phyloP scores from a whole-genome alignment of 2,113 vertebrate genomes.

The Hippocampus comes region DNA sequence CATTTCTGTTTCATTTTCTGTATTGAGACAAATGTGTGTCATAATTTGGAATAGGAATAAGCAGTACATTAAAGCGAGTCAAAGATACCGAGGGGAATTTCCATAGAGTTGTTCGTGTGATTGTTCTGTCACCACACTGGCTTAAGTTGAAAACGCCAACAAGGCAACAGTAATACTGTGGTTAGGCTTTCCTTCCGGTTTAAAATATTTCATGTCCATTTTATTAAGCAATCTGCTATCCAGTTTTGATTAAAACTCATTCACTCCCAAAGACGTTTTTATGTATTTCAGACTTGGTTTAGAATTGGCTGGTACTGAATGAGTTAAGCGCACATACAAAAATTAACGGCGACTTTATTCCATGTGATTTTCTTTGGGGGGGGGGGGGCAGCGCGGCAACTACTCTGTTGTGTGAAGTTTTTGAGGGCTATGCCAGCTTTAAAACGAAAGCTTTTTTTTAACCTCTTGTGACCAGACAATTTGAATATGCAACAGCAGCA shows the following conservation, averaged over 20 bases:
- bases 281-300: too few relatives aligned
- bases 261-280: too few relatives aligned
- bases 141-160: too few relatives aligned
- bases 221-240: too few relatives aligned
- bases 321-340: too few relatives aligned
- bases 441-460: not conserved
- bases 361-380: too few relatives aligned
- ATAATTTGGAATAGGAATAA: not conserved
- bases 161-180: not conserved
- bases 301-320: too few relatives aligned
- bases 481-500: not conserved
- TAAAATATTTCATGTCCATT: not conserved
- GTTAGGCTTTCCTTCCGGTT: not conserved
- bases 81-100: slow-evolving; percentile 32
- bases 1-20: not conserved
- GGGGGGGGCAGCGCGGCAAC: not conserved
- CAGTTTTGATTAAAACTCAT: too few relatives aligned
- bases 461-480: not conserved
- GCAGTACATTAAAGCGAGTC: not conserved
- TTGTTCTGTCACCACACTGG: not conserved
- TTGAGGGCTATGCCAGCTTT: not conserved
- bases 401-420: not conserved
- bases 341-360: too few relatives aligned
- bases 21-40: not conserved
- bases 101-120: not conserved